A percentile compares a stretch with the other conserved stretches of the same genome.
Conservation (phyloP, 2,113 vertebrate species). For the Pungitius pungitius region DNA sequence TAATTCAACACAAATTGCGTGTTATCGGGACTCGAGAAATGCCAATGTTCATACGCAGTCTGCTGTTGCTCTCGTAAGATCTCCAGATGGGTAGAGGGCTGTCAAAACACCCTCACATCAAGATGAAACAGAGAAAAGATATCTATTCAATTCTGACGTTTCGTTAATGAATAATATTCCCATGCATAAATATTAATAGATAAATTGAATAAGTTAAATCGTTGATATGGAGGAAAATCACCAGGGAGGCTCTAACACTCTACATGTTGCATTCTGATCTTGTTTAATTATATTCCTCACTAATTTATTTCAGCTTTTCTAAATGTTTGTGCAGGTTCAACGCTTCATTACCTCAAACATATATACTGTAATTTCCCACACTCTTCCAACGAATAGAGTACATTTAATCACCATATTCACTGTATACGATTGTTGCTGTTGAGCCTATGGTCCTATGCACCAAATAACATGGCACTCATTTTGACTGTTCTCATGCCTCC, state of each 20-base stretch:
- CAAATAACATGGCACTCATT: slow-evolving; percentile 31
- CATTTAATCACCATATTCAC: background rate
- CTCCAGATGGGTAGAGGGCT: slow-evolving; percentile 72
- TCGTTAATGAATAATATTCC: slow-evolving; percentile 80
- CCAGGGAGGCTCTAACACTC: slow-evolving; percentile 68
- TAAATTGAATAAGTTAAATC: slow-evolving; percentile 82
- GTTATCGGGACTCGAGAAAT: slow-evolving; percentile 67
- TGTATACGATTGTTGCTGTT: slow-evolving; percentile 10
- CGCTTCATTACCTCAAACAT: slow-evolving; percentile 42
- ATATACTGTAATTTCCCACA: slow-evolving; percentile 20
- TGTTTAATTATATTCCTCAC: slow-evolving; percentile 58
- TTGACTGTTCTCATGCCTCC: slow-evolving; percentile 2
- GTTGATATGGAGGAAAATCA: slow-evolving; percentile 79
- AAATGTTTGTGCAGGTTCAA: slow-evolving; percentile 48
- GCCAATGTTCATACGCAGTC: slow-evolving; percentile 77
- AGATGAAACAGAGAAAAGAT: slow-evolving; percentile 75
- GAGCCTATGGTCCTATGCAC: slow-evolving; percentile 27
- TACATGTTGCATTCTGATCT: slow-evolving; percentile 58
- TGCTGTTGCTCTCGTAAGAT: slow-evolving; percentile 73
- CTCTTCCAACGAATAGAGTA: slow-evolving; percentile 5
- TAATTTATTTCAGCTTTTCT: slow-evolving; percentile 69
- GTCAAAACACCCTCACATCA: slow-evolving; percentile 78
- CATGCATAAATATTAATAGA: slow-evolving; percentile 82
- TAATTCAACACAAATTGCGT: slow-evolving; percentile 67
- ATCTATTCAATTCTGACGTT: slow-evolving; percentile 78